Base-by-base conservation (phyloP, 2,888 invertebrate species). In the Amphipoea lucens region DNA sequence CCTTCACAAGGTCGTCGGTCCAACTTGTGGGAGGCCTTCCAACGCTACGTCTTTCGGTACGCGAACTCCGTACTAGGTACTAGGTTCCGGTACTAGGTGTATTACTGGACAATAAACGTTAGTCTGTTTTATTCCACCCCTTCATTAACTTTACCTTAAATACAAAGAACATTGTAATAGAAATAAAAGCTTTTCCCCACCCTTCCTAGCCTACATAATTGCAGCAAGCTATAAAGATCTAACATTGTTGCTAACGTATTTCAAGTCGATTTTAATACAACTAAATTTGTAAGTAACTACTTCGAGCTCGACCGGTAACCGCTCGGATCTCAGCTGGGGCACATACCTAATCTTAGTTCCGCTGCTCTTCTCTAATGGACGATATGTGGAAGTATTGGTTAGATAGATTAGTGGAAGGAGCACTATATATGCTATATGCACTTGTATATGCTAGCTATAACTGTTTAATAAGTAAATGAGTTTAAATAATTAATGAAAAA, bases 361-460 rank as follows among this genome's bases (percentile, higher is more conserved):
- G 66, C 48, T 20, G n/a, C 29, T 78, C 42, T 65, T 57, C n/a
- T 29, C 54, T 83, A 83, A 83, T 83, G 83, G 71, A 83, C 78
- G 42, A 63, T 14, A 23, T 57, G 66, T 70, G 36, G 60, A 74
- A 74, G 45, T 74, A 83, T 82, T 71, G 66, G 71, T 82, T 63
- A 54, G 17, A 75, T 60, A 29, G 40, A 40, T 81, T 68, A 72
- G 68, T 71, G 51, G 5, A n/a, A 51, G 65, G 51, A 51, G n/a
- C 6, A 48, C 17, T 36, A 45, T 7, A 17, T 11, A 70, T 17
- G 63, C 36, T 36, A 36, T 29, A n/a, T n/a, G n/a, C n/a, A n/a
- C n/a, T n/a, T n/a, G n/a, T n/a, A 29, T 29, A 29, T 29, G 40
- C 40, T 40, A 40, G 40, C 29, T 29, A 29, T 63, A 36, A 7